Evolutionary conservation across 2,888 invertebrate species (phyloP).

Genomic region (Pseudoips prasinana): DNA sequence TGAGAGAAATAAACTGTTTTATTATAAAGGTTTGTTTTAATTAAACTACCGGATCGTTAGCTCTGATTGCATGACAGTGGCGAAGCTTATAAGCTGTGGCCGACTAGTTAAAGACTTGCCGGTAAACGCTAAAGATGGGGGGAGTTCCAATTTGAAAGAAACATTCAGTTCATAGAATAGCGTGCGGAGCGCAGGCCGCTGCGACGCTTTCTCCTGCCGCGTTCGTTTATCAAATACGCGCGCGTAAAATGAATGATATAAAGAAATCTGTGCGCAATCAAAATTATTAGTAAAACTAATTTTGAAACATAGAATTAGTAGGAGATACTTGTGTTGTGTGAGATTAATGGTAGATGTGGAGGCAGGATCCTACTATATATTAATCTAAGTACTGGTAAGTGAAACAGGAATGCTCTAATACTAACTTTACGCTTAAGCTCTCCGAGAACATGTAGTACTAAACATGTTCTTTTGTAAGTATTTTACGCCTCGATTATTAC

Average conservation of each 20-base stretch:
- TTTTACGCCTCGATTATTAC: too few relatives aligned
- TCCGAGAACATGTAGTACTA: slow-evolving; percentile 44
- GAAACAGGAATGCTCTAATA: slow-evolving; percentile 48
- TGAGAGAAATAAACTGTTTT: slow-evolving; percentile 30
- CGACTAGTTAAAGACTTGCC: slow-evolving; percentile 11
- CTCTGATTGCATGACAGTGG: slow-evolving; percentile 24
- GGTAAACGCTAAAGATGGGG: slow-evolving; percentile 24
- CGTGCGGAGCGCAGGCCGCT: slow-evolving; percentile 46
- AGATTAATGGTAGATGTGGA: too few relatives aligned
- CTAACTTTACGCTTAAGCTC: slow-evolving; percentile 33
- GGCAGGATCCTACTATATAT: too few relatives aligned
- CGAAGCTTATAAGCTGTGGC: slow-evolving; percentile 23
- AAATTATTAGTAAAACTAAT: slow-evolving; percentile 35
- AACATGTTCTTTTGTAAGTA: slow-evolving; percentile 6
- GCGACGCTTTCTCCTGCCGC: slow-evolving; percentile 33
- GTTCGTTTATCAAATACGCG: slow-evolving; percentile 36
- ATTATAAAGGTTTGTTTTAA: slow-evolving; percentile 12
- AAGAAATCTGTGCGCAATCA: slow-evolving; percentile 41
- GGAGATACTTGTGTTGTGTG: slow-evolving; percentile 42
- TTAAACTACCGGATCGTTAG: slow-evolving; percentile 2
- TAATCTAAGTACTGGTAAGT: slow-evolving; percentile 56
- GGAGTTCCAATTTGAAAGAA: slow-evolving; percentile 44
- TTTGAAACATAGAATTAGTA: too few relatives aligned
- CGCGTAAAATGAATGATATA: slow-evolving; percentile 46
- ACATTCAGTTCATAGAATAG: slow-evolving; percentile 63